Evolutionary conservation across 1,140 invertebrate genomes (phyloP), one percentile per base, ranked within the genome.

Genomic region (Formica selysi): DNA sequence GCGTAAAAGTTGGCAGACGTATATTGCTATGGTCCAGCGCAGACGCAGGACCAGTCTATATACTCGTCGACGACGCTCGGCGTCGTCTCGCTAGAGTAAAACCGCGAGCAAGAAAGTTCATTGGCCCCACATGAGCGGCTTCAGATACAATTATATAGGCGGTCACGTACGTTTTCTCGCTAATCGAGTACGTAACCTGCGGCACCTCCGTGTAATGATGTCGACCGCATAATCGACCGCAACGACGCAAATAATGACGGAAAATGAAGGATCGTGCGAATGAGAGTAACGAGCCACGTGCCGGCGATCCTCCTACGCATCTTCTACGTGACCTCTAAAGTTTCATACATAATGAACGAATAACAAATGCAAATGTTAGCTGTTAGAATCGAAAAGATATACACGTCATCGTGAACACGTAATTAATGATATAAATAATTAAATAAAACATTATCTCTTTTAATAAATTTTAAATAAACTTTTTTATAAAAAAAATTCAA

Each of bases 241-340:
- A 61, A 84, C 71, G 70, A 76, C 13, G 54, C 59, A 29, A 67
- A 76, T 74, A 84, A 80, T 48, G 65, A 64, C 29, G 67, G 65
- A 68, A 85, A 64, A 83, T 86, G 61, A 70, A 83, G 38, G 51
- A 76, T 73, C 54, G n/a, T 83, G 68, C 26, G 67, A 83, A 83
- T 74, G 26, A 5, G 68, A 83, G 41, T 83, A 74, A 74, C 57
- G 68, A 83, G 41, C 67, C 13, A 57, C 41, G n/a, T 48, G 64
- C 22, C 19, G 32, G 32, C 29, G 41, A 64, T 13, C 54, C 68
- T 57, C 54, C 29, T 61, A 73, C 41, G 26, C 54, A 10, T 59
- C 13, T 62, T 13, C 26, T 32, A 16, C 38, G 11, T 13, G 65
- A 8, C 38, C 26, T 74, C 41, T 61, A 71, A 83, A 73, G 10